Base-by-base conservation (phyloP, 2,888 invertebrate genomes). In the Phoronis australis region DNA sequence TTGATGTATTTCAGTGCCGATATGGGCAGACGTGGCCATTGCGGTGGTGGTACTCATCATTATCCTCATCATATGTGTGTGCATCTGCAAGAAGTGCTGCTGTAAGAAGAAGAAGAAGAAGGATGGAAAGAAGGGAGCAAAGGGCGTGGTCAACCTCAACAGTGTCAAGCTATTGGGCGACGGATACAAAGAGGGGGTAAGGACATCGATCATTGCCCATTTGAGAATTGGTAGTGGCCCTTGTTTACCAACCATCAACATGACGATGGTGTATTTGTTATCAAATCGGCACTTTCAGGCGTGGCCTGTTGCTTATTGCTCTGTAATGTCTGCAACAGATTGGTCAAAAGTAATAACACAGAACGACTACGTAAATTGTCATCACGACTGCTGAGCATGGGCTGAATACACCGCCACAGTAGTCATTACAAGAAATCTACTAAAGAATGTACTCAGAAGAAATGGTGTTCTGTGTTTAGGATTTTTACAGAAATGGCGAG, bases 151-250 rank as follows among this genome's bases (percentile, higher is more conserved):
- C 67, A 95, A 95, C 81, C 83, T 96, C 74, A 94, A 95, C 82
- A 91, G 92, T 77, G 94, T 96, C 73, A 94, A 95, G 77, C 83
- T 96, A 50, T 83, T 97, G 64, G 94, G 95, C 70, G 91, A 92
- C 68, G 90, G 94, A 55, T 93, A 93, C 83, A 96, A 96, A 80
- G 95, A 96, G 82, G 95, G 95, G 88, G 95, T 93, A 85, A 43
- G 57, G 31, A 12, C 15, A 15, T 12, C 9, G 15, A 12, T 31
- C 15, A 31, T 12, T 31, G 9, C 9, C 9, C 15, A 15, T 31
- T 31, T 9, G 15, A 12, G 9, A 31, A 31, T 12, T 15, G 9
- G 31, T 31, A 12, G 15, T 31, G 9, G 31, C 31, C 15, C 31
- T 12, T 15, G 9, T 31, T 9, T 31, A 31, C 31, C 9, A 31